Conservation (phyloP, 2,113 vertebrate genomes). For the Syrmaticus mikado region DNA sequence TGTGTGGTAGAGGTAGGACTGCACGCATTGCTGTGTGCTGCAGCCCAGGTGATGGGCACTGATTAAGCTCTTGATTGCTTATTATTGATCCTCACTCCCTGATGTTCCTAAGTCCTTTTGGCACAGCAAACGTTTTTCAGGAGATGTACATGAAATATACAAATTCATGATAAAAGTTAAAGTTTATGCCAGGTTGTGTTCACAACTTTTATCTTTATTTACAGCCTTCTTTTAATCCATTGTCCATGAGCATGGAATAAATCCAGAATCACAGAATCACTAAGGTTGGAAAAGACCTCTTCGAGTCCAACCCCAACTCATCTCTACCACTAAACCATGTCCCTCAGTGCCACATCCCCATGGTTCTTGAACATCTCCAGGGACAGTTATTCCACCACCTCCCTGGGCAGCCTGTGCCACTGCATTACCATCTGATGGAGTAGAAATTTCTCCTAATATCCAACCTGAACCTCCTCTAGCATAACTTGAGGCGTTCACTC, state of each 20-base stretch:
- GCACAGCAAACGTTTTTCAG: neutral
- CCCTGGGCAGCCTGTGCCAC: too few species aligned
- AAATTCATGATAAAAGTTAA: neutral
- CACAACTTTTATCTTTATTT: neutral
- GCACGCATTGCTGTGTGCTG: fast-evolving
- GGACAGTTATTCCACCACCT: too few species aligned
- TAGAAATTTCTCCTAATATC: too few species aligned
- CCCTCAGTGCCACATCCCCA: too few species aligned
- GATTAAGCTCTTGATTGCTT: neutral
- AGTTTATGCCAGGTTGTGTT: neutral
- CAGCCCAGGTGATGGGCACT: neutral
- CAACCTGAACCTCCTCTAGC: too few species aligned
- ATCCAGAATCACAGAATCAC: neutral
- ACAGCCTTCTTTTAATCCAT: neutral
- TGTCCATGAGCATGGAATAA: neutral
- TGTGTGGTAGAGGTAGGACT: neutral
- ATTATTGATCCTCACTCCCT: neutral
- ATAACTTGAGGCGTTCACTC: too few species aligned
- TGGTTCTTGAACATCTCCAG: too few species aligned
- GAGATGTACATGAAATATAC: neutral
- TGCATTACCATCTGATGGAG: too few species aligned
- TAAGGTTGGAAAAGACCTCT: too few species aligned
- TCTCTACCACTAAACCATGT: too few species aligned
- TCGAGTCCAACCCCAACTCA: too few species aligned
- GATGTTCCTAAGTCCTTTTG: neutral